phyloP scores from a whole-genome alignment of 2,113 vertebrate genomes.

The Trogon melanurus region DNA sequence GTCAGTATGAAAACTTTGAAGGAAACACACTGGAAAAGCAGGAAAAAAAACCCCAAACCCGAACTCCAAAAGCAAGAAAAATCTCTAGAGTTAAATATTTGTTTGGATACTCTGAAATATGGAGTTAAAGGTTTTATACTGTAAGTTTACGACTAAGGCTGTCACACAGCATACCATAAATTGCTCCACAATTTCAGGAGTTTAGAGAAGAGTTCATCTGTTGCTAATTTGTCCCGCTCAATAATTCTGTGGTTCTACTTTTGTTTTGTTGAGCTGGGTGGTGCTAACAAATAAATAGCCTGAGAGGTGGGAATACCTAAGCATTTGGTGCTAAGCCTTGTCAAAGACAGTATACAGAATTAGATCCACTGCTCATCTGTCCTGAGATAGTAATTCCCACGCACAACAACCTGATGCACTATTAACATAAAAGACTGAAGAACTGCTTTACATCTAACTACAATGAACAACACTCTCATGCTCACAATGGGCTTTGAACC shows the following conservation, averaged over 20 bases:
- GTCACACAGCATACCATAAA: neutral
- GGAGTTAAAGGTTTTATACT: neutral
- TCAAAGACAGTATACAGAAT: neutral
- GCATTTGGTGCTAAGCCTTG: conserved; percentile 37
- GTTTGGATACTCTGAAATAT: neutral
- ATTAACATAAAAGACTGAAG: neutral
- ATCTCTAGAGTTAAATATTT: neutral
- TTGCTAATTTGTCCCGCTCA: neutral
- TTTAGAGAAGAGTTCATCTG: neutral
- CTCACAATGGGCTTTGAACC: neutral
- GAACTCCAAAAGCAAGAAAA: neutral
- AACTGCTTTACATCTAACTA: neutral
- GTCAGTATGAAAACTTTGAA: neutral
- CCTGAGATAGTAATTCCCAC: neutral
- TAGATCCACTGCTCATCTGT: conserved; percentile 31
- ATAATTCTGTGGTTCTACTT: neutral
- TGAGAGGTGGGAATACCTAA: conserved; percentile 50
- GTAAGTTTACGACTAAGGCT: neutral
- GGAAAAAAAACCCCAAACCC: neutral
- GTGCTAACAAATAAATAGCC: conserved; percentile 8
- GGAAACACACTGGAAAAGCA: neutral
- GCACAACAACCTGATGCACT: neutral
- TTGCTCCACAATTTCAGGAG: neutral
- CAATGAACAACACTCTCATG: neutral
- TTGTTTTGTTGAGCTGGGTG: neutral